Percentiles rank a stretch among this genome's conserved stretches.
phyloP scores from a whole-genome alignment of 2,113 vertebrate species.

The Anas platyrhynchos region DNA sequence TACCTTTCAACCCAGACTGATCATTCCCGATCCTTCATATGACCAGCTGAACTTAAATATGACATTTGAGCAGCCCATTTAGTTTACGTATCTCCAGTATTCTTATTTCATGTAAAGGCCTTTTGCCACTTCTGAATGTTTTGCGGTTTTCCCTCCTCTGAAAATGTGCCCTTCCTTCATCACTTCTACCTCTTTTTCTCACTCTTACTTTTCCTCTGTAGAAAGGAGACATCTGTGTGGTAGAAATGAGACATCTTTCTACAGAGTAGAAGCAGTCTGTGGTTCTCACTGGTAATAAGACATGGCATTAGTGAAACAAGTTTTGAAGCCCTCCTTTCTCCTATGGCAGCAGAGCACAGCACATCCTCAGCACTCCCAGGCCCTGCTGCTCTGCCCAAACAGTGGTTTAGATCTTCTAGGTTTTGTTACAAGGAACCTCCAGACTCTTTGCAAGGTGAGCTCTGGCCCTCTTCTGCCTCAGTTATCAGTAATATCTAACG shows the following conservation, averaged over 20 bases:
- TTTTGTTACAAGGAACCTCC: neutral
- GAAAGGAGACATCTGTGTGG: neutral
- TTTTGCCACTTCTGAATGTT: neutral
- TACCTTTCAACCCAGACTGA: neutral
- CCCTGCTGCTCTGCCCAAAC: neutral
- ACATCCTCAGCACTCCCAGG: neutral
- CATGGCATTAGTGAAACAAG: neutral
- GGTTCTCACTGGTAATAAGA: neutral
- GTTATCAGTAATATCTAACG: neutral
- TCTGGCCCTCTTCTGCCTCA: neutral
- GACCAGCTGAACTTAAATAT: neutral
- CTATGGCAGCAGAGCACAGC: neutral
- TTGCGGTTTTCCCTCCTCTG: neutral
- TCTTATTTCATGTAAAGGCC: neutral
- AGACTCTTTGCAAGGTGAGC: neutral
- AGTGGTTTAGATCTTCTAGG: neutral
- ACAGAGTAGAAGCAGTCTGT: neutral
- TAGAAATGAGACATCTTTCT: neutral
- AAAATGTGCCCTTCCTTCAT: neutral
- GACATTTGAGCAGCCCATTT: neutral
- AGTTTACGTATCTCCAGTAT: neutral
- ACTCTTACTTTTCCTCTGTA: neutral
- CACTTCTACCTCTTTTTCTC: neutral
- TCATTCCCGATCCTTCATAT: neutral
- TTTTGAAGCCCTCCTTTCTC: neutral